Percentiles rank a stretch among this genome's conserved stretches.
phyloP scores from a whole-genome alignment of 1,140 invertebrate genomes.

The Aphelenchoides fujianensis region DNA sequence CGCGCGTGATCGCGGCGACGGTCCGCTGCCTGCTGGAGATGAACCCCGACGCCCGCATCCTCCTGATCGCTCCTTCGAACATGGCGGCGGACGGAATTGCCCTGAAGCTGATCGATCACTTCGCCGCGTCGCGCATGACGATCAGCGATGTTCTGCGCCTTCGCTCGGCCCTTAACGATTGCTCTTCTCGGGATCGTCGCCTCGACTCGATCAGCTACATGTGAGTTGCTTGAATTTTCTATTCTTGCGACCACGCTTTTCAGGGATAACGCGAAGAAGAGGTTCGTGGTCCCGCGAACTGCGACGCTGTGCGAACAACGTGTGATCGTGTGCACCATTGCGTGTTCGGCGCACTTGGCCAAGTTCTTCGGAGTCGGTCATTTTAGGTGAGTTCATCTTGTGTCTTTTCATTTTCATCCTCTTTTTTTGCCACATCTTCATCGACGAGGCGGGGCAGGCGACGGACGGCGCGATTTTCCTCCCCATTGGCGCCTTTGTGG shows the following conservation, averaged over 20 bases:
- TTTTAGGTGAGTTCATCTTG: not conserved
- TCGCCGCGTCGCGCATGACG: not conserved
- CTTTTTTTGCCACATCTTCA: constrained; percentile 79
- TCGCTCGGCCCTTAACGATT: not conserved
- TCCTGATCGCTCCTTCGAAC: not conserved
- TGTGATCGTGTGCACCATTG: not conserved
- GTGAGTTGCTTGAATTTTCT: not conserved
- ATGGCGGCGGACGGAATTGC: not conserved
- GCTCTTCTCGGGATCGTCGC: not conserved
- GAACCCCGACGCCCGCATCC: not conserved
- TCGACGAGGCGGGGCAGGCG: constrained; percentile 86
- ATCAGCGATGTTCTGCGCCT: not conserved
- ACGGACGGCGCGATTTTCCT: constrained; percentile 82
- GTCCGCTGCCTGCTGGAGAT: not conserved
- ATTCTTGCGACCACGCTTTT: not conserved
- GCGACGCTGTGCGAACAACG: not conserved
- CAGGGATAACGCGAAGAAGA: not conserved
- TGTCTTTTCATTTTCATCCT: not conserved
- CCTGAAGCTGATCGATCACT: not conserved
- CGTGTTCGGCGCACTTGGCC: not conserved
- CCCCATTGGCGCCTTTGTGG: constrained; percentile 66
- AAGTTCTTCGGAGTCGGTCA: not conserved
- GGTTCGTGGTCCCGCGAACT: not conserved
- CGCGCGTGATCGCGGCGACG: not conserved
- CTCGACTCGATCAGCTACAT: not conserved